Conservation (phyloP, 1,140 invertebrate species). For the Thaumetopoea pityocampa region DNA sequence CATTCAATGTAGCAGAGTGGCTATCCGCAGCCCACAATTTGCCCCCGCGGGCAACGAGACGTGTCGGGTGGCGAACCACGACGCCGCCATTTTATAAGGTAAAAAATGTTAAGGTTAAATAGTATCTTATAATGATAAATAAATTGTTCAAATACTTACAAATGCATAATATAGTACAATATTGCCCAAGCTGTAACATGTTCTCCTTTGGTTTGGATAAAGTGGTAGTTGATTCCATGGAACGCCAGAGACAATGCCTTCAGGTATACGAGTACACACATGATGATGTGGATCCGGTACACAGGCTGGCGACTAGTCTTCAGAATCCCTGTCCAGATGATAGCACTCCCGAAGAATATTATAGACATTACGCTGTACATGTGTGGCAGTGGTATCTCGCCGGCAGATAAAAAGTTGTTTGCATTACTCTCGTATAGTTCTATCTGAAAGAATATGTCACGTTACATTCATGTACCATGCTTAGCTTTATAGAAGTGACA, state of each 20-base stretch:
- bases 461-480: too few relatives aligned
- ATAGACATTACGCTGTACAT: conserved; percentile 95
- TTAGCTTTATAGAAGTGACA: too few relatives aligned
- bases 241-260: conserved; percentile 96
- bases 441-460: conserved; percentile 81
- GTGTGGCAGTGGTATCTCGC: conserved; percentile 95
- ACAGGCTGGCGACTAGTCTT: conserved; percentile 91
- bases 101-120: too few relatives aligned
- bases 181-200: conserved; percentile 98
- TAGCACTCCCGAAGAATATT: conserved; percentile 91
- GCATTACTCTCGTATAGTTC: conserved; percentile 90
- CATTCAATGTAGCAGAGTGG: too few relatives aligned
- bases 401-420: conserved; percentile 95
- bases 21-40: too few relatives aligned
- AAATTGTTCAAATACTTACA: conserved; percentile 78
- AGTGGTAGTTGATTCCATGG: conserved; percentile 98
- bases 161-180: conserved; percentile 96
- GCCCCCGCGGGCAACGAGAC: too few relatives aligned
- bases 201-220: conserved; percentile 94
- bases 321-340: conserved; percentile 94
- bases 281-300: conserved; percentile 97
- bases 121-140: conserved; percentile 14
- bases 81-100: too few relatives aligned
- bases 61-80: too few relatives aligned
- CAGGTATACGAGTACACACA: conserved; percentile 95